Evolutionary conservation across 2,113 vertebrate genomes (phyloP).

Genomic region (Syngnathus scovelli): DNA sequence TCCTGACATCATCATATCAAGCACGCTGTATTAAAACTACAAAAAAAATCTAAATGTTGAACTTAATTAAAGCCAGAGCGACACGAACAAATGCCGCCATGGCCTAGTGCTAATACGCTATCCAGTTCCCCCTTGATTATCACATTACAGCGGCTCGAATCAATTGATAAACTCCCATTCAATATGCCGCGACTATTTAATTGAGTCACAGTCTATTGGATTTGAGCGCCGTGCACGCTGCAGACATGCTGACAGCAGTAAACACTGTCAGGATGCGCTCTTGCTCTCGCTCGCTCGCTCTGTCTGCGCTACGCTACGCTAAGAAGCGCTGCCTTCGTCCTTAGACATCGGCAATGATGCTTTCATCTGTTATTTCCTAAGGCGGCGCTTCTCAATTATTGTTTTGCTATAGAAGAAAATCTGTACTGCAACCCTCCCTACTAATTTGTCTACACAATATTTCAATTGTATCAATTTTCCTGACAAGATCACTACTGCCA

Average conservation of each 20-base stretch:
- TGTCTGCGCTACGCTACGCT: conserved; percentile 21
- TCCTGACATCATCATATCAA: conserved; percentile 42
- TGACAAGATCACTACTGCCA: too few relatives aligned
- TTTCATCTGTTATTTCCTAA: too few relatives aligned
- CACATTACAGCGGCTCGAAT: conserved; percentile 94
- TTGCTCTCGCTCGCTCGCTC: conserved; percentile 26
- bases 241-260: conserved; percentile 93
- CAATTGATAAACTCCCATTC: conserved; percentile 98
- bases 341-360: neutral
- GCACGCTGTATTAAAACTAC: conserved; percentile 22
- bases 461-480: too few relatives aligned
- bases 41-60: conserved; percentile 22
- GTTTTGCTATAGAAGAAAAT: too few relatives aligned
- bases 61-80: conserved; percentile 65
- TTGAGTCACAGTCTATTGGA: conserved; percentile 99
- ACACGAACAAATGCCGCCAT: conserved; percentile 63
- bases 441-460: too few relatives aligned
- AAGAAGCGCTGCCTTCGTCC: conserved; percentile 21
- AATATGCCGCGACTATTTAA: conserved; percentile 93
- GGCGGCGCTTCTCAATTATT: too few relatives aligned
- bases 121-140: conserved; percentile 94
- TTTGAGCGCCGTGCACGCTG: conserved; percentile 78
- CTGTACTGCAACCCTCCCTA: too few relatives aligned
- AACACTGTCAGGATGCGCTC: conserved; percentile 74
- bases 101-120: conserved; percentile 87